These are phyloP conservation scores for Callaeas wilsoni DNA, from an alignment of 2,113 vertebrate species.

Conservation along the genomic window DNA sequence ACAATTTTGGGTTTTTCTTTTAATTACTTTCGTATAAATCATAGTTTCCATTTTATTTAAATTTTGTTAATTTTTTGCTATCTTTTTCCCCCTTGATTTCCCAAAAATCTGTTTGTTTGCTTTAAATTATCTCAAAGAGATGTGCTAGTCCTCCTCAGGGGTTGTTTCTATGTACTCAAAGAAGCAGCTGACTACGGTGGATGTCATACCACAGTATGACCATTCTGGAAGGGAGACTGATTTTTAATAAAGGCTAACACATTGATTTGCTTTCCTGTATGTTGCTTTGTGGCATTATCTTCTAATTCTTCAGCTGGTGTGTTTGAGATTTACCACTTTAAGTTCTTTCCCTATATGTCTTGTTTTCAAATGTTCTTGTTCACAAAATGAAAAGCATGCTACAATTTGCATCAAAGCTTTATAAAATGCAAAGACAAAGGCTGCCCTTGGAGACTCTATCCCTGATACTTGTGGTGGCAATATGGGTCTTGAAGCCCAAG, in stretches of 20 bases:
- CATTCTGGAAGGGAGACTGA: not conserved
- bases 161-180: not conserved
- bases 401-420: not conserved
- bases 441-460: not conserved
- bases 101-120: not conserved
- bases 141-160: not conserved
- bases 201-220: not conserved
- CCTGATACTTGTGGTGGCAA: not conserved
- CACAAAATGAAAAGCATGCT: not conserved
- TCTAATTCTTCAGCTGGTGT: not conserved
- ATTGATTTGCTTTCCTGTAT: not conserved
- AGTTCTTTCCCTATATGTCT: not conserved
- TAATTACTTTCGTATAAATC: not conserved
- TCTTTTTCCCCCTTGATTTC: not conserved
- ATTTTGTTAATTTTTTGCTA: not conserved
- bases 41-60: not conserved
- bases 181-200: rapidly evolving
- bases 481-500: not conserved
- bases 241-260: not conserved
- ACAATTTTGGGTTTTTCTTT: not conserved
- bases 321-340: not conserved
- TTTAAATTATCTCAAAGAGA: not conserved
- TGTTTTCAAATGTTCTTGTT: not conserved
- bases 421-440: not conserved
- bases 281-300: not conserved